These are phyloP conservation scores for Erpobdella octoculata DNA, from an alignment of 2,888 invertebrate species.

Conservation along the genomic window DNA sequence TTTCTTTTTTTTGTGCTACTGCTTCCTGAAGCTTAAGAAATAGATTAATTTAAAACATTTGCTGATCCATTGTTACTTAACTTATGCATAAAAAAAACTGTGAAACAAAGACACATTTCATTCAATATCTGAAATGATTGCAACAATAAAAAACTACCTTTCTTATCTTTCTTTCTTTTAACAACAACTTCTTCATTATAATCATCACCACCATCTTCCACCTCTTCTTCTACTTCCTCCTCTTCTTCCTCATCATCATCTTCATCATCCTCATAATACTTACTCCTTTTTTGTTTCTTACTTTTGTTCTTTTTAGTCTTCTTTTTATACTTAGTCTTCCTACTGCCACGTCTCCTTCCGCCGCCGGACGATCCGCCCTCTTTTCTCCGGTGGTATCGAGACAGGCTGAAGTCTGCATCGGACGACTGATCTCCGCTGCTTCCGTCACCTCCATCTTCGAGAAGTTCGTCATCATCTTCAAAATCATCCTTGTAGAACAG, in stretches of 20 bases:
- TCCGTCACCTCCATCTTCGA: slow-evolving; percentile 33
- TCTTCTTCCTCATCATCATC: slow-evolving; percentile 14
- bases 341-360: neutral
- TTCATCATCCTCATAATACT: neutral
- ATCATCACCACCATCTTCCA: slow-evolving; percentile 17
- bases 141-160: no score
- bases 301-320: neutral
- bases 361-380: neutral
- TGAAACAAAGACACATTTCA: no score
- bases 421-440: slow-evolving; percentile 28
- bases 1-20: no score
- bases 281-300: neutral
- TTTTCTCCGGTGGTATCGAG: slow-evolving; percentile 6
- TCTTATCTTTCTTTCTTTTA: neutral
- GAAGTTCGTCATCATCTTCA: slow-evolving; percentile 21
- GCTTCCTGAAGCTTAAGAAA: no score
- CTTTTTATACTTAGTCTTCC: neutral
- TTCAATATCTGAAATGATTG: no score
- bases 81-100: no score
- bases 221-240: neutral
- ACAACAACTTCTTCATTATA: neutral
- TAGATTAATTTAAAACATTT: no score
- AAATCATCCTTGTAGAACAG: neutral
- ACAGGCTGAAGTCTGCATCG: slow-evolving; percentile 16
- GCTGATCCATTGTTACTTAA: no score